These are phyloP conservation scores for Aethes cnicana DNA, from an alignment of 2,888 invertebrate species.

Conservation along the genomic window DNA sequence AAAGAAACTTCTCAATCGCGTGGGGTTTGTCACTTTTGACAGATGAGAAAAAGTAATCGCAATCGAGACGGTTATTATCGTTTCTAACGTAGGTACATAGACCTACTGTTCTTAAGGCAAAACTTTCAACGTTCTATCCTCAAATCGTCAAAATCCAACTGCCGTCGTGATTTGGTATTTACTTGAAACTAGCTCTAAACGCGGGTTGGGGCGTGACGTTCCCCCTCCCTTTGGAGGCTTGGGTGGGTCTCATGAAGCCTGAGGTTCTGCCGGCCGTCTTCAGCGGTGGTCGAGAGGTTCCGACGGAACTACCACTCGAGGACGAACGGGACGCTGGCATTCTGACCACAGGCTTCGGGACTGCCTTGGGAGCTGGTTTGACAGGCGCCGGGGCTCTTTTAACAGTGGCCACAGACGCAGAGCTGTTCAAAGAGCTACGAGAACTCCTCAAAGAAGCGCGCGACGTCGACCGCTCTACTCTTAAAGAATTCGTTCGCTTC, in stretches of 20 bases:
- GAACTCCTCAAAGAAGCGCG: constrained; percentile 91
- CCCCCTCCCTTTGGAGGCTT: constrained; percentile 89
- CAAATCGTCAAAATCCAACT: constrained; percentile 15
- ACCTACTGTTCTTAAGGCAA: no score
- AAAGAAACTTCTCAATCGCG: no score
- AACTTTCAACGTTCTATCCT: neutral
- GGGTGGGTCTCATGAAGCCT: constrained; percentile 93
- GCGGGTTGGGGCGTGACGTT: constrained; percentile 55
- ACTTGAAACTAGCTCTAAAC: constrained; percentile 62
- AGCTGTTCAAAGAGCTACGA: constrained; percentile 91
- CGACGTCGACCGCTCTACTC: constrained; percentile 90
- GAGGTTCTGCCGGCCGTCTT: constrained; percentile 67
- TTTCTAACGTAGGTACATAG: no score
- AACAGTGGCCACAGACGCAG: constrained; percentile 90
- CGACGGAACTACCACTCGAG: constrained; percentile 76
- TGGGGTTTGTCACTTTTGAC: no score
- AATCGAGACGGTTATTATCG: no score
- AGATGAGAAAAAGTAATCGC: no score
- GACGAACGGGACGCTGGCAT: constrained; percentile 76
- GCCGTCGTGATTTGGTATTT: constrained; percentile 36
- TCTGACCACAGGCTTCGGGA: constrained; percentile 70
- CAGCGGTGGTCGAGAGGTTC: constrained; percentile 71
- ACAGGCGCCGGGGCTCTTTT: constrained; percentile 83
- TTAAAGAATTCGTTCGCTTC: constrained; percentile 70
- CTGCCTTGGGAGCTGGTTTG: constrained; percentile 71